A percentile compares a stretch with the other conserved stretches of the same genome.
These are phyloP conservation scores for Alsophila aescularia DNA, from an alignment of 2,888 invertebrate genomes.

Conservation along the genomic window DNA sequence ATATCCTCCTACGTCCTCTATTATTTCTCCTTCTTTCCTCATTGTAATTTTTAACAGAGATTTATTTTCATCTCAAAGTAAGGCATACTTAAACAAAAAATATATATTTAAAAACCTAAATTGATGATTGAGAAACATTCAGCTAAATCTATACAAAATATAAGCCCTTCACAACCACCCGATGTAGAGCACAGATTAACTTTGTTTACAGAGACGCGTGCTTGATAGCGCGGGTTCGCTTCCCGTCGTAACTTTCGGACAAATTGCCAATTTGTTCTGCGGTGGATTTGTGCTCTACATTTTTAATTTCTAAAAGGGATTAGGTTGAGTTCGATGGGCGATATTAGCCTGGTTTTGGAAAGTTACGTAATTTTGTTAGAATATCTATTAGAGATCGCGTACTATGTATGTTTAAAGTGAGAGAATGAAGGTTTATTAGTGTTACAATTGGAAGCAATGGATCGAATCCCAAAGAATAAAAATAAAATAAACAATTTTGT, in stretches of 20 bases:
- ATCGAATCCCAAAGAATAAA: no score
- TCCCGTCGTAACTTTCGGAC: constrained; percentile 69
- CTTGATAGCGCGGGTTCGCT: constrained; percentile 63
- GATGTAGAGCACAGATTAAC: constrained; percentile 25
- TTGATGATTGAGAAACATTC: no score
- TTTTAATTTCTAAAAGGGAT: constrained; percentile 25
- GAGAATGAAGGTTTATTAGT: no score
- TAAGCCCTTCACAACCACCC: constrained; percentile 8
- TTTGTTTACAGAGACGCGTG: constrained; percentile 59
- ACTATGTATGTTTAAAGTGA: no score
- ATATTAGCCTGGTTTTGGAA: constrained; percentile 9
- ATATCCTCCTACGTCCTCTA: no score
- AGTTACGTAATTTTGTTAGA: constrained; percentile 1
- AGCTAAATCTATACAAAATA: neutral
- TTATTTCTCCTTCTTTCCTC: no score
- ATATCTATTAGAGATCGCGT: neutral
- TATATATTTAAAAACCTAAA: no score
- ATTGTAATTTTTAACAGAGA: no score
- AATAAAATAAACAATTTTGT: no score
- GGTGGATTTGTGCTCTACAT: constrained; percentile 29
- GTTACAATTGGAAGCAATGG: no score
- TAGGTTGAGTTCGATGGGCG: constrained; percentile 8
- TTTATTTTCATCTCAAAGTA: no score
- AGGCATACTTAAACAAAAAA: no score
- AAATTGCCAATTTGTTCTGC: constrained; percentile 36